Percentiles rank a stretch among this genome's conserved stretches.
Evolutionary conservation across 1,140 invertebrate species (phyloP).

Genomic region (Zaprionus capensis): DNA sequence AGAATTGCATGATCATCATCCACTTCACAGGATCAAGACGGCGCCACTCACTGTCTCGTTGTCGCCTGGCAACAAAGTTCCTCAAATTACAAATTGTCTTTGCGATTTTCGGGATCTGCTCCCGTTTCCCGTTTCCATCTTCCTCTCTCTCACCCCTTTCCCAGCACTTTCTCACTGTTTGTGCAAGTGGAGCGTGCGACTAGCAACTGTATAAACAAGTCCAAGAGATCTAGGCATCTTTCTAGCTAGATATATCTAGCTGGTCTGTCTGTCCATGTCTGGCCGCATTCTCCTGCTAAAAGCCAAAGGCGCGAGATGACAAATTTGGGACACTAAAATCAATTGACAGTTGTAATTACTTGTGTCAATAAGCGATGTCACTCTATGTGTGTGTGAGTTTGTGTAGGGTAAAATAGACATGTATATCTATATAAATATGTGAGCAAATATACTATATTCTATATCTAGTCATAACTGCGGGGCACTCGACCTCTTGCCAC

Average conservation of each 20-base stretch:
- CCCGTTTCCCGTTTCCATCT: neutral
- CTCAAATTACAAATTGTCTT: slow-evolving; percentile 54
- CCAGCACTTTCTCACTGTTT: neutral
- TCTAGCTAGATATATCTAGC: slow-evolving; percentile 13
- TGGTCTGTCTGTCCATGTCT: neutral
- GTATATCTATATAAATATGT: slow-evolving; percentile 8
- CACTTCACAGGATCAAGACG: slow-evolving; percentile 40
- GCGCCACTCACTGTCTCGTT: slow-evolving; percentile 9
- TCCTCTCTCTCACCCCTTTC: slow-evolving; percentile 20
- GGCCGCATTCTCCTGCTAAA: slow-evolving; percentile 68
- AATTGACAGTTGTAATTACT: slow-evolving; percentile 79
- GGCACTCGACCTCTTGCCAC: slow-evolving; percentile 41
- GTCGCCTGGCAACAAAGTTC: slow-evolving; percentile 30
- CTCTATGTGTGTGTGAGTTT: neutral
- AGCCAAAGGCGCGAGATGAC: slow-evolving; percentile 57
- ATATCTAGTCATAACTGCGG: neutral
- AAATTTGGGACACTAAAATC: slow-evolving; percentile 80
- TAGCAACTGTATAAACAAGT: slow-evolving; percentile 69
- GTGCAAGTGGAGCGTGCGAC: slow-evolving; percentile 39
- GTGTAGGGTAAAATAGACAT: neutral
- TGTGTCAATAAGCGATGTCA: slow-evolving; percentile 56
- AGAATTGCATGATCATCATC: slow-evolving; percentile 50
- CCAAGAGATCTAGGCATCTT: slow-evolving; percentile 1
- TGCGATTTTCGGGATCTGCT: neutral
- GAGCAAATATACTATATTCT: slow-evolving; percentile 2